Base-by-base conservation (phyloP, 2,113 vertebrate genomes). In the Platysteira castanea region DNA sequence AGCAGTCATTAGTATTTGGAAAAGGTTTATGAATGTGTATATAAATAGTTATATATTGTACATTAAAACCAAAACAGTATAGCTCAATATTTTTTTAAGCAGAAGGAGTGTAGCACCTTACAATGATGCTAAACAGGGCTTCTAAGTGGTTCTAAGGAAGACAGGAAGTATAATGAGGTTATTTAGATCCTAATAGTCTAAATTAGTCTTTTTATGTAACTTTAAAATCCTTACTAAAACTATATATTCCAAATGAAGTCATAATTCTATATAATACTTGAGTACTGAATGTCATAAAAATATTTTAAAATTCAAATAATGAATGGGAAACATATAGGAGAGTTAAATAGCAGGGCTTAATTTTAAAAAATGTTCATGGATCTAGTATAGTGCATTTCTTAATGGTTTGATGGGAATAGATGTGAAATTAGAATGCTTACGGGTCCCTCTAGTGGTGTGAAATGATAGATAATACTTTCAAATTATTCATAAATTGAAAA, bases 391-490 rank as follows among this genome's bases (percentile, higher is more conserved):
- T 41, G 15, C 27, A 19, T 94, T 85, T 89, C n/a, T 56, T 47
- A 24, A 41, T 35, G 11, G 18, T 57, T 74, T 61, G 47, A 22
- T 73, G 21, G 53, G n/a, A 44, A 50, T 37, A 49, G 31, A 41
- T 37, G 27, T 39, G 35, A 41, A 4, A 77, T 83, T n/a, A 24
- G 54, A 84, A 81, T 80, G 92, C 54, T 59, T 90, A 33, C 86
- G 54, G 80, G 88, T 94, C 95, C 95, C 85, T 96, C 95, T 97
- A 96, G 92, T 90, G 95, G 93, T 94, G 15, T 49, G 59, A 89
- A 79, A 35, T 59, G 59, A 26, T 57, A 22, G 6, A 15, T 24
- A 18, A 42, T 64, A 6, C 27, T 86, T 86, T 31, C 10, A 63
- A 13, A 59, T 81, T 54, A 22, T 30, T 80, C 14, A 4, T 50